Evolutionary conservation across 2,888 invertebrate species (phyloP), one percentile per base, ranked within the genome.

Genomic region (Agrochola litura): DNA sequence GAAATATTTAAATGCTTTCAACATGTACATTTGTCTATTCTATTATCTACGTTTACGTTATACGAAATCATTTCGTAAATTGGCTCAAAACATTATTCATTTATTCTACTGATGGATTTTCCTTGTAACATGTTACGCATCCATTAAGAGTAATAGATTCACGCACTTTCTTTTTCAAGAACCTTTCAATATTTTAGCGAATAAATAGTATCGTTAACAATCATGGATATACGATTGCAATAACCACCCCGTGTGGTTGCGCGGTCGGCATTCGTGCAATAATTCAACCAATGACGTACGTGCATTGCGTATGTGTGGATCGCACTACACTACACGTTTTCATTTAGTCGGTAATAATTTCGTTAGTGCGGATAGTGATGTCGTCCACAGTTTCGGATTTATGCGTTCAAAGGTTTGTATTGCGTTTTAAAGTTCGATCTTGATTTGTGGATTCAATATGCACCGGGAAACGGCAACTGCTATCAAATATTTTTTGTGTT

Each of bases 31-130:
- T 8, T 41, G 8, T 76, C n/a, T 49, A 77, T 56, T 66, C 16
- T 58, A 46, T 43, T 43, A 58, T 65, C 22, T 58, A 65, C 37
- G 37, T 61, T 68, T 64, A 16, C 30, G 41, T 30, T 63, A 49
- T 75, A 64, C 61, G 49, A 83, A 70, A 63, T 61, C 2, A 81
- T 72, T 75, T 81, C 64, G 68, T 58, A 72, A 68, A 81, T 70
- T 63, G 56, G 46, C 66, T 73, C n/a, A 71, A 79, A 73, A 66
- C 72, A 76, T 79, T 76, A 84, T 86, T 88, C 65, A 87, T 88
- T 82, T 86, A 79, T 81, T 79, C 76, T 69, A 71, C 81, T 84
- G 89, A 88, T 88, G 89, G 89, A 85, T 81, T 88, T 87, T 77
- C 78, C 82, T 79, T 86, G 86, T 86, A 79, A 79, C 82, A 76